Evolutionary conservation across 2,888 invertebrate species (phyloP).

Genomic region (Neoaliturus tenellus): DNA sequence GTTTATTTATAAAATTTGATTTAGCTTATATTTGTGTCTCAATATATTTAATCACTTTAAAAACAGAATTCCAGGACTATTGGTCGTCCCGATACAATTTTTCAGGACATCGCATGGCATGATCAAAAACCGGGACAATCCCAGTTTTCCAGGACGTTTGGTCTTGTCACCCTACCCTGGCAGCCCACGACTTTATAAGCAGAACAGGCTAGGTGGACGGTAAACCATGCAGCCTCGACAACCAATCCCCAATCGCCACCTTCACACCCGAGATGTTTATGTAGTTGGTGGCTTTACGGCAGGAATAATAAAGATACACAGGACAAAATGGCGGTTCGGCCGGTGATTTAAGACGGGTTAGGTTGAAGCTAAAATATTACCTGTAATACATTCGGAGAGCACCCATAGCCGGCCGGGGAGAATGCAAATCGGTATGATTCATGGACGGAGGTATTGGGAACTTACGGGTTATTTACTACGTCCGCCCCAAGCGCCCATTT

Average conservation of each 20-base stretch:
- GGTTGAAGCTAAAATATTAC: slow-evolving; percentile 55
- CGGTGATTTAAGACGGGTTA: slow-evolving; percentile 53
- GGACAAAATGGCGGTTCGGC: slow-evolving; percentile 48
- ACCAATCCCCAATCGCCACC: background rate
- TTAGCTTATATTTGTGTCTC: too few species aligned
- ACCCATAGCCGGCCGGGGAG: slow-evolving; percentile 11
- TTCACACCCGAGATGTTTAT: slow-evolving; percentile 25
- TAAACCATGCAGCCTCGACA: too few species aligned
- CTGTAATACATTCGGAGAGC: slow-evolving; percentile 53
- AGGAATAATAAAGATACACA: slow-evolving; percentile 56
- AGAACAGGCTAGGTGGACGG: too few species aligned
- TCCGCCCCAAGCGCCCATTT: slow-evolving; percentile 40
- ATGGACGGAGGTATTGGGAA: slow-evolving; percentile 54
- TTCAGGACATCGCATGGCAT: too few species aligned
- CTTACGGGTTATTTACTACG: slow-evolving; percentile 45
- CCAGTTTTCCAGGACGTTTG: too few species aligned
- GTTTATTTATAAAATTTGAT: too few species aligned
- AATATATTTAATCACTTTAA: too few species aligned
- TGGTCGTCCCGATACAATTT: too few species aligned
- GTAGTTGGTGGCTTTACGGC: slow-evolving; percentile 3
- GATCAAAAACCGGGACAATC: too few species aligned
- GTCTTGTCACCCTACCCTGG: too few species aligned
- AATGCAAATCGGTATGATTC: slow-evolving; percentile 57
- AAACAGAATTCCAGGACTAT: too few species aligned
- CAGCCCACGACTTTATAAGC: too few species aligned